Conservation (phyloP, 1,140 invertebrate species). For the Lepeophtheirus salmonis region DNA sequence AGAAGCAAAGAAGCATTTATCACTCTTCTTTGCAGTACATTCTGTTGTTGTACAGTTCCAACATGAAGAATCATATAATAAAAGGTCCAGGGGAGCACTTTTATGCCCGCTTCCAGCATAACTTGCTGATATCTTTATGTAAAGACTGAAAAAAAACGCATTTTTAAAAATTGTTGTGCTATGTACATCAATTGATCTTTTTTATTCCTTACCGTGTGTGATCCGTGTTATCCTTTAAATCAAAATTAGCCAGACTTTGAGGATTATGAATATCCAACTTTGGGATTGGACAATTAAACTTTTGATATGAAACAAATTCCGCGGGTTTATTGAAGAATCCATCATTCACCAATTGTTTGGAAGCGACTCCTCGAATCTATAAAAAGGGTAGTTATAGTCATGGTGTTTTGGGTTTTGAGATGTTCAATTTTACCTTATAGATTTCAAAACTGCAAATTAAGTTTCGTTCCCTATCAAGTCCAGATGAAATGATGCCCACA, state of each 20-base stretch:
- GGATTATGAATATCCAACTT: slow-evolving; percentile 16
- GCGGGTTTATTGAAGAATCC: slow-evolving; percentile 1
- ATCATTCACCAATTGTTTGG: slow-evolving; percentile 17
- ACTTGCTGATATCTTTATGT: slow-evolving; percentile 1
- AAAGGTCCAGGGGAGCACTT: slow-evolving; percentile 12
- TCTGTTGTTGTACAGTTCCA: slow-evolving; percentile 13
- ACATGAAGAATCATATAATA: slow-evolving; percentile 16
- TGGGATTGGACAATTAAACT: slow-evolving; percentile 8
- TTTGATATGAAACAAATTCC: slow-evolving; percentile 4
- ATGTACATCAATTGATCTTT: no score
- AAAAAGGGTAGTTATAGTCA: not conserved
- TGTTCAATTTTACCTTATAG: slow-evolving; percentile 10
- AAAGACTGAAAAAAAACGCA: slow-evolving; percentile 5
- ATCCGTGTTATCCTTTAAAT: slow-evolving; percentile 17
- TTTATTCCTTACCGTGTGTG: slow-evolving; percentile 14
- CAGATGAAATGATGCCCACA: not conserved
- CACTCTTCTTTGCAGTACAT: slow-evolving; percentile 14
- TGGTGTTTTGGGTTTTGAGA: not conserved
- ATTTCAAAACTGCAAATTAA: slow-evolving; percentile 13
- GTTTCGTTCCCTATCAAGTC: not conserved
- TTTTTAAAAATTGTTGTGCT: not conserved
- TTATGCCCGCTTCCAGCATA: slow-evolving; percentile 7
- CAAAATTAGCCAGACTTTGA: slow-evolving; percentile 5
- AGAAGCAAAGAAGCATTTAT: slow-evolving; percentile 9
- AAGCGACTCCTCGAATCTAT: slow-evolving; percentile 16